These are phyloP conservation scores for Syngnathus acus DNA, from an alignment of 2,797 vertebrate species.

Conservation along the genomic window DNA sequence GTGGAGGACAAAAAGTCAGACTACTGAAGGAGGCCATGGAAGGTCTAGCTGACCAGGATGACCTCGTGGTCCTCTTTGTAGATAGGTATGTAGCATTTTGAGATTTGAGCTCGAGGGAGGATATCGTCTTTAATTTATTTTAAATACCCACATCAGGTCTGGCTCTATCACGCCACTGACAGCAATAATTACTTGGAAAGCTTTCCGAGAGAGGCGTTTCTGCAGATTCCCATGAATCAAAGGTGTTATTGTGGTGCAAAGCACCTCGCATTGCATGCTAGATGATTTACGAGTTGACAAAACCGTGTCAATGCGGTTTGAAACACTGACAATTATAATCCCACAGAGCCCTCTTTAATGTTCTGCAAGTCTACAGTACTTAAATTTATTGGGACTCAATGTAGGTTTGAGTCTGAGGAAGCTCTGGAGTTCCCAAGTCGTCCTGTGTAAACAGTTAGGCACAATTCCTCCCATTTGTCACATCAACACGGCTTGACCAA, in stretches of 20 bases:
- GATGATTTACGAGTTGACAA: constrained; percentile 42
- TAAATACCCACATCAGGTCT: background rate
- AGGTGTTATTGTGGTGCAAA: constrained; percentile 42
- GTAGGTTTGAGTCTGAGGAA: too few species aligned
- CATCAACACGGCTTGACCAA: constrained; percentile 2
- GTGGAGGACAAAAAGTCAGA: constrained; percentile 93
- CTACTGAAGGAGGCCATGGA: constrained; percentile 85
- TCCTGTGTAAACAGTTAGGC: background rate
- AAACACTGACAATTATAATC: constrained; percentile 45
- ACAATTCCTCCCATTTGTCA: constrained; percentile 3
- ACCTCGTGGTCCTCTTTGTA: constrained; percentile 82
- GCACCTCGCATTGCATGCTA: constrained; percentile 40
- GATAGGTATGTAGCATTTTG: constrained; percentile 75
- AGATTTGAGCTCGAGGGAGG: background rate
- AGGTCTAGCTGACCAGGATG: constrained; percentile 72
- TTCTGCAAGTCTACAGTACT: background rate
- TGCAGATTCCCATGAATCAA: background rate
- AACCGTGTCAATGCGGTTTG: constrained; percentile 43
- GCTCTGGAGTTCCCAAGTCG: background rate
- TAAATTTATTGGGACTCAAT: too few species aligned
- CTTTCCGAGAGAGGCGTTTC: background rate
- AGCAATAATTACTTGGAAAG: constrained; percentile 38
- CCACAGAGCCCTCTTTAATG: constrained; percentile 7
- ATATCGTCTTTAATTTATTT: background rate
- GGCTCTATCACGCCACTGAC: constrained; percentile 24